These are phyloP conservation scores for Dynastes tityus DNA, from an alignment of 2,888 invertebrate species.

Conservation along the genomic window DNA sequence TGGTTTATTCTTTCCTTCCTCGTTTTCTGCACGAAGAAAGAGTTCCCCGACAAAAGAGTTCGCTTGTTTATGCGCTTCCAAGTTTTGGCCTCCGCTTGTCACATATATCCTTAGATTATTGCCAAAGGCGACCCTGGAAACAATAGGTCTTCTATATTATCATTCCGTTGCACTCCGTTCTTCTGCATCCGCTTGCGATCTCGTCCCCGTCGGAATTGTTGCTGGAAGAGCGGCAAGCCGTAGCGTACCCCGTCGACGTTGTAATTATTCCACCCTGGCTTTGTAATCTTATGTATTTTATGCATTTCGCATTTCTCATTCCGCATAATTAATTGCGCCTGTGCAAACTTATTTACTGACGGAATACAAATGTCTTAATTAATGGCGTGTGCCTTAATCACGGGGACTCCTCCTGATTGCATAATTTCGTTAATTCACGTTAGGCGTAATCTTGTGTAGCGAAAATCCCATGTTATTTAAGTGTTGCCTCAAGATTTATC, in stretches of 20 bases:
- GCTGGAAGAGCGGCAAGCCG: constrained; percentile 1
- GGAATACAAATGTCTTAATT: constrained; percentile 63
- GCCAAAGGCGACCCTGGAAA: constrained; percentile 47
- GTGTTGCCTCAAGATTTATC: background rate
- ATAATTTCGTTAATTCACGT: constrained; percentile 36
- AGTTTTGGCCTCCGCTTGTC: constrained; percentile 42
- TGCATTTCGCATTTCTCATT: constrained; percentile 60
- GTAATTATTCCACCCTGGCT: constrained; percentile 58
- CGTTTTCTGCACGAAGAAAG: constrained; percentile 10
- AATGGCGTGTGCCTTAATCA: constrained; percentile 61
- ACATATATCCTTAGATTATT: constrained; percentile 48
- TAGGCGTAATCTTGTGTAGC: background rate
- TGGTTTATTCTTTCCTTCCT: no score
- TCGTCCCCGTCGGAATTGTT: constrained; percentile 49
- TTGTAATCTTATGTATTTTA: constrained; percentile 61
- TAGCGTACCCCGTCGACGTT: constrained; percentile 35
- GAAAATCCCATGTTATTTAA: background rate
- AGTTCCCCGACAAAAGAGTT: constrained; percentile 40
- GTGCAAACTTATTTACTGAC: constrained; percentile 60
- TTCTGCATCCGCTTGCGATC: background rate
- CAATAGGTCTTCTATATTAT: constrained; percentile 47
- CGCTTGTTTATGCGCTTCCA: constrained; percentile 46
- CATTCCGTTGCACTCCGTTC: constrained; percentile 22
- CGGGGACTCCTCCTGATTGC: constrained; percentile 29
- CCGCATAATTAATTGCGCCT: constrained; percentile 60